These are phyloP conservation scores for Ptilonorhynchus violaceus DNA, from an alignment of 2,113 vertebrate species.

Conservation along the genomic window DNA sequence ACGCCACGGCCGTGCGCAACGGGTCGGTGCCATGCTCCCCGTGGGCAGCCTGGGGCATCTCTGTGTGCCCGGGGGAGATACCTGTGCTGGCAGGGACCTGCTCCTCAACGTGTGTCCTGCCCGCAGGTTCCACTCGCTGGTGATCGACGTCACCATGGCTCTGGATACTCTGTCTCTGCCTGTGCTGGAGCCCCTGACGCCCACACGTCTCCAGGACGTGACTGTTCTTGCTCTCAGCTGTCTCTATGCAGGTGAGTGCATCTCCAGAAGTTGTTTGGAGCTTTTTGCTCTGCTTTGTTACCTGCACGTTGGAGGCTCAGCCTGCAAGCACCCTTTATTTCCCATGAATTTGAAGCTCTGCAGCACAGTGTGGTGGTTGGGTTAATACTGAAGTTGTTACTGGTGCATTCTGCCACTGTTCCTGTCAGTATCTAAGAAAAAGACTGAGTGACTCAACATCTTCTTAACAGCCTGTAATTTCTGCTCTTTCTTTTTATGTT, in stretches of 20 bases:
- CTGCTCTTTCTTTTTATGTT: neutral
- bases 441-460: neutral
- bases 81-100: neutral
- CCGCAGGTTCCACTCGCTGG: conserved; percentile 92
- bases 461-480: neutral
- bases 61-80: neutral
- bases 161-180: conserved; percentile 95
- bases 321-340: neutral
- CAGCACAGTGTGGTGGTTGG: neutral
- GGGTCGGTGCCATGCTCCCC: conserved; percentile 75
- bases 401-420: neutral
- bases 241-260: conserved; percentile 89
- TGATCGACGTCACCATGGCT: conserved; percentile 98
- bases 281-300: neutral
- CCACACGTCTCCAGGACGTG: conserved; percentile 91
- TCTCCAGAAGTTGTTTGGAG: neutral
- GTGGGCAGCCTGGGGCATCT: accelerated
- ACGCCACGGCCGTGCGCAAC: conserved; percentile 96
- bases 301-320: neutral
- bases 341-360: neutral
- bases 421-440: neutral
- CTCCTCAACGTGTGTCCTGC: neutral
- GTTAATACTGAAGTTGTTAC: neutral
- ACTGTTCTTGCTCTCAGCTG: conserved; percentile 97
- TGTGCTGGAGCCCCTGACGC: conserved; percentile 93